Percentiles rank a stretch among this genome's conserved stretches.
Evolutionary conservation across 2,888 invertebrate genomes (phyloP).

Genomic region (Ophioninae sp.): DNA sequence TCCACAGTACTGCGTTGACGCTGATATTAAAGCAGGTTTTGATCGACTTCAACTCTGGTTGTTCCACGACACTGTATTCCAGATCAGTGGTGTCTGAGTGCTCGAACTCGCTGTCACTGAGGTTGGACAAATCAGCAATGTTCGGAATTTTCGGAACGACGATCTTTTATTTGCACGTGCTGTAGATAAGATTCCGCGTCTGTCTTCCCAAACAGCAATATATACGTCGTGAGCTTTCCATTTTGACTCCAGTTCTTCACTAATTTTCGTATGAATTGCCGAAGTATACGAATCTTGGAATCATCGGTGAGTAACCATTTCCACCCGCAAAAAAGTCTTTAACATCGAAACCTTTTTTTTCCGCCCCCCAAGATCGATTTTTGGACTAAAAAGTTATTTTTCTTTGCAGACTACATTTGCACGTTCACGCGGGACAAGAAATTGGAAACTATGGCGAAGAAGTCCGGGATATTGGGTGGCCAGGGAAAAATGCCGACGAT

Average conservation of each 20-base stretch:
- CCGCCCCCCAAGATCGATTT: too few species aligned
- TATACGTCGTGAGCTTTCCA: conserved; percentile 25
- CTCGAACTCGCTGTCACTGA: neutral
- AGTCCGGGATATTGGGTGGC: conserved; percentile 90
- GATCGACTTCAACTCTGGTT: neutral
- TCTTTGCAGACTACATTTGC: conserved; percentile 94
- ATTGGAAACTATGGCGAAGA: conserved; percentile 97
- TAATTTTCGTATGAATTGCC: neutral
- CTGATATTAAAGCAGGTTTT: neutral
- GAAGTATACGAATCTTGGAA: conserved; percentile 86
- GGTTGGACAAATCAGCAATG: neutral
- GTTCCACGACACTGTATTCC: neutral
- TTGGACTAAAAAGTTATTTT: neutral
- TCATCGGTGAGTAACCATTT: conserved; percentile 88
- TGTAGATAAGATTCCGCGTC: conserved; percentile 7
- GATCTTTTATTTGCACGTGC: neutral
- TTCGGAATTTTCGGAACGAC: neutral
- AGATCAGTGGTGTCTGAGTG: neutral
- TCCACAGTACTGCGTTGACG: neutral
- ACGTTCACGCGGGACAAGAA: conserved; percentile 99
- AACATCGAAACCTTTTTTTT: too few species aligned
- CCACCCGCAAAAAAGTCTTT: too few species aligned
- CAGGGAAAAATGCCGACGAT: conserved; percentile 98
- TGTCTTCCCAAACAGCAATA: conserved; percentile 10
- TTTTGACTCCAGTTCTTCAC: conserved; percentile 20